Base-by-base conservation (phyloP, 2,797 vertebrate genomes). In the Takifugu ocellatus region DNA sequence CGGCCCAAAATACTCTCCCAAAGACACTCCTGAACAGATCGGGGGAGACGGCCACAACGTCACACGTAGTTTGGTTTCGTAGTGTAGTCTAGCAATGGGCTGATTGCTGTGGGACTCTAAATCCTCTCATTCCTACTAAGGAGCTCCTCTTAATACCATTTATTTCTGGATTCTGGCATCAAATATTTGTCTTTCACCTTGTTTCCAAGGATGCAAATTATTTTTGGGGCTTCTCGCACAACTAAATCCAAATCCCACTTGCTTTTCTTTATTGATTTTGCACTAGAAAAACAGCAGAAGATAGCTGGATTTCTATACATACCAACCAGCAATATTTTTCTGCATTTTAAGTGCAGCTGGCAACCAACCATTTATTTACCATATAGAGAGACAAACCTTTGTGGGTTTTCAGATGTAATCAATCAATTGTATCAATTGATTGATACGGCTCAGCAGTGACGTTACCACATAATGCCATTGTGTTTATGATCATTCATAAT, bases 391-490 rank as follows among this genome's bases (percentile, higher is more conserved):
- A 45, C 50, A 61, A 24, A 48, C 52, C 63, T 61, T 27, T 42
- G 14, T 49, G 36, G 11, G 60, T 65, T 55, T 53, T 61, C 31
- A 14, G 11, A 39, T 16, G 54, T 64, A 67, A 77, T 56, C 74
- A 77, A 83, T 83, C 31, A 21, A 21, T 21, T 21, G 21, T 21
- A 21, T 21, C 21, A 21, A 87, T 85, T 77, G 67, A 80, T 77
- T 74, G 21, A 45, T 61, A 56, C 39, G 25, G 42, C 49, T 72
- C 24, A 26, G 29, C 27, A 3, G 54, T 31, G 52, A 71, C 59
- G 63, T 16, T 68, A 64, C 69, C 54, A 50, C 56, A 53, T 68
- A 66, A 63, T 46, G 61, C 49, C 16, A 17, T 50, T 36, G 25
- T 60, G 53, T 77, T 63, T 76, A 62, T 47, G 51, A 3, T 54